Evolutionary conservation across 2,888 invertebrate genomes (phyloP).

Genomic region (Melinaea marsaeus): DNA sequence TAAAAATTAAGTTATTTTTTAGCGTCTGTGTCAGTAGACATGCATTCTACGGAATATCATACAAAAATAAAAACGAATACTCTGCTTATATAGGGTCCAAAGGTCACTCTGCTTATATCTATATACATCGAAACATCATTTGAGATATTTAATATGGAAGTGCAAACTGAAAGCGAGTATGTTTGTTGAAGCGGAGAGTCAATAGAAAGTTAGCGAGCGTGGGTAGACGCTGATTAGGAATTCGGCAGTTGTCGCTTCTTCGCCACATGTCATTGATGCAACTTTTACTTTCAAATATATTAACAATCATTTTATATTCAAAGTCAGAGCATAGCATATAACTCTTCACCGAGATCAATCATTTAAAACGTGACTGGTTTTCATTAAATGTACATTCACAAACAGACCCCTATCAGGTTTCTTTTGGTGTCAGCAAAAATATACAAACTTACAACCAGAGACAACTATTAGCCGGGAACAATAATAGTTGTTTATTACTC

Average conservation of each 20-base stretch:
- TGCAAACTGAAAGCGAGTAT: conserved; percentile 29
- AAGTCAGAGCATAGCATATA: not conserved
- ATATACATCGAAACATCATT: not conserved
- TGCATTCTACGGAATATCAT: too few species aligned
- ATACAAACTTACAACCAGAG: too few species aligned
- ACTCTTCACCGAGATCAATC: conserved; percentile 1
- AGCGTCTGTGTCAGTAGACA: too few species aligned
- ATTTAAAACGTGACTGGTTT: conserved; percentile 2
- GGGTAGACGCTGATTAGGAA: conserved; percentile 38
- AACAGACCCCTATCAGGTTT: too few species aligned
- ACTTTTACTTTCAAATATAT: conserved; percentile 59
- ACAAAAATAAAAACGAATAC: too few species aligned
- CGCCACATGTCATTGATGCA: conserved; percentile 38
- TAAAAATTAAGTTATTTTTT: too few species aligned
- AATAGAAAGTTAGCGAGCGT: conserved; percentile 43
- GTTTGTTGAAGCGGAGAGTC: conserved; percentile 30
- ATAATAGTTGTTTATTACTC: too few species aligned
- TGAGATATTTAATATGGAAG: conserved; percentile 18
- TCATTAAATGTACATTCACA: not conserved
- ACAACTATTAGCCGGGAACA: too few species aligned
- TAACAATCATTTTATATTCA: conserved; percentile 9
- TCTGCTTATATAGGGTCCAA: too few species aligned
- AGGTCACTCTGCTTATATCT: too few species aligned
- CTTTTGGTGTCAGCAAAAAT: too few species aligned
- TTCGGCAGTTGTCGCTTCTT: conserved; percentile 43